Percentiles rank a stretch among this genome's conserved stretches.
Conservation (phyloP, 2,888 invertebrate genomes). For the Copidosoma aretas region DNA sequence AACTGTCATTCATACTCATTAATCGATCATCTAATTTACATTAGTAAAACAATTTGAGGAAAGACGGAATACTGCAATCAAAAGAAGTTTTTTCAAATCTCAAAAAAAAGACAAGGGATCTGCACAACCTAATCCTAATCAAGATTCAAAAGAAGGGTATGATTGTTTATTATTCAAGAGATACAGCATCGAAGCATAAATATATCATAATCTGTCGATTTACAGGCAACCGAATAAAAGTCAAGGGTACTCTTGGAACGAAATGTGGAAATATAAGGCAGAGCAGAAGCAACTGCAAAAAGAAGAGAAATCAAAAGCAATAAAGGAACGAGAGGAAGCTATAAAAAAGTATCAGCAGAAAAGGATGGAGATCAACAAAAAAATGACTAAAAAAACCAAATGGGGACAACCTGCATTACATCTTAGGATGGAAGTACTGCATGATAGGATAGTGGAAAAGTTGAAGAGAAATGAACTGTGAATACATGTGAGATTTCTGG, state of each 20-base stretch:
- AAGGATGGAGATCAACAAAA: constrained; percentile 74
- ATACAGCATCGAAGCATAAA: neutral
- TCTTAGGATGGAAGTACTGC: constrained; percentile 76
- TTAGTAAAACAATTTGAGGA: constrained; percentile 73
- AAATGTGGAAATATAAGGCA: constrained; percentile 61
- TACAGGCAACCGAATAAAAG: constrained; percentile 54
- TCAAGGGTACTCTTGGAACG: constrained; percentile 65
- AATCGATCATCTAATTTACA: neutral
- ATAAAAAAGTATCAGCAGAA: constrained; percentile 73
- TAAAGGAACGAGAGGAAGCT: constrained; percentile 70
- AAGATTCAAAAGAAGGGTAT: neutral
- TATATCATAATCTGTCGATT: constrained; percentile 2
- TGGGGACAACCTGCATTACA: constrained; percentile 89
- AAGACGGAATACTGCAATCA: constrained; percentile 67
- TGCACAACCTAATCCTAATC: neutral
- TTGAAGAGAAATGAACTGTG: neutral
- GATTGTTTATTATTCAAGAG: neutral
- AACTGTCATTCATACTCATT: too few species aligned
- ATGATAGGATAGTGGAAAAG: constrained; percentile 75
- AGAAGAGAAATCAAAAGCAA: constrained; percentile 64
- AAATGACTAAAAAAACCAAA: constrained; percentile 77
- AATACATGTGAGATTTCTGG: too few species aligned
- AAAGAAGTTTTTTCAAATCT: constrained; percentile 68
- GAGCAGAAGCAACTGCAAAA: constrained; percentile 62
- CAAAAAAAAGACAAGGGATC: constrained; percentile 59